phyloP scores from a whole-genome alignment of 2,888 invertebrate species.

The Caprella mutica region DNA sequence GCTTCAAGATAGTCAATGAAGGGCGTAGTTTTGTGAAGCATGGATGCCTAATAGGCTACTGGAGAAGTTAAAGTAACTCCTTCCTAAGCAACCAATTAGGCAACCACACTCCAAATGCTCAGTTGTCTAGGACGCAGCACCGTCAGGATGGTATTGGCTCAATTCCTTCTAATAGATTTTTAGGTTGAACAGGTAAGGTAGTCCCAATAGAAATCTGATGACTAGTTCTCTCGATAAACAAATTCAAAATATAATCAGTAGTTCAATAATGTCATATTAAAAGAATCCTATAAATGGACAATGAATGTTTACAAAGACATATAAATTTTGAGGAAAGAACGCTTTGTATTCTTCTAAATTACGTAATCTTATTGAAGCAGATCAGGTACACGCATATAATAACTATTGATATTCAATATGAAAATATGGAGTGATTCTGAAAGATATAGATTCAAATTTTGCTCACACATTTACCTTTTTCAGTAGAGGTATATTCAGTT shows the following conservation, averaged over 20 bases:
- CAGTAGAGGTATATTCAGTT: slow-evolving; percentile 66
- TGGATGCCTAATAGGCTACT: slow-evolving; percentile 40
- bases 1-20: no score
- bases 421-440: neutral
- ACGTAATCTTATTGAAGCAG: neutral
- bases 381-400: neutral
- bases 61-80: slow-evolving; percentile 38
- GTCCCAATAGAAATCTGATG: no score
- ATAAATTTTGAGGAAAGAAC: neutral
- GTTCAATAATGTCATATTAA: no score
- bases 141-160: no score
- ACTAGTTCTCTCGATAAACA: no score
- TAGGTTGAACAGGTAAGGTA: no score
- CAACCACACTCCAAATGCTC: slow-evolving; percentile 25
- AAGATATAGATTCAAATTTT: neutral
- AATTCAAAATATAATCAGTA: no score
- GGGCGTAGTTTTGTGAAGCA: slow-evolving; percentile 14
- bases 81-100: slow-evolving; percentile 39
- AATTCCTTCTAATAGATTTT: no score
- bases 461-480: slow-evolving; percentile 57
- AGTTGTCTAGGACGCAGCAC: no score
- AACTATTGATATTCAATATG: neutral
- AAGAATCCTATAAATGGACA: no score
- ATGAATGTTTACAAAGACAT: no score
- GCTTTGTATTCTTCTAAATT: neutral